Percentiles rank a stretch among this genome's conserved stretches.
Conservation (phyloP, 2,113 vertebrate genomes). For the Pardalotus punctatus region DNA sequence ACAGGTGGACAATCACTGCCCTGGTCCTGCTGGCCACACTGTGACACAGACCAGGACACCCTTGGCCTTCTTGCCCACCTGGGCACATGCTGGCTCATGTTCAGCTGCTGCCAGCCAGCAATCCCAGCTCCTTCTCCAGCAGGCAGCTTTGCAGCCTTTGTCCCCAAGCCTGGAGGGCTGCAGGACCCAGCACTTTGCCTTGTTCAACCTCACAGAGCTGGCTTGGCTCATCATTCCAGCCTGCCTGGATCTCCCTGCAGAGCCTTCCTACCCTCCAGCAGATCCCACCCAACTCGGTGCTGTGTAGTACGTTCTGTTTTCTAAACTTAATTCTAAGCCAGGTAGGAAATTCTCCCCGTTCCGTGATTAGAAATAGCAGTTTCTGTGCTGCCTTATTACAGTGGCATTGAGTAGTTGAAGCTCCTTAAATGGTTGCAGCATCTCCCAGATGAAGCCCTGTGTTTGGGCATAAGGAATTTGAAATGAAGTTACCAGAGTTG, state of each 20-base stretch:
- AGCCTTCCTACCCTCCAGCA: neutral
- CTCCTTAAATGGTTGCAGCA: neutral
- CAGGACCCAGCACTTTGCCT: neutral
- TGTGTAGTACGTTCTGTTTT: neutral
- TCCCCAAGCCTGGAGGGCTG: neutral
- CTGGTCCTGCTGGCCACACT: neutral
- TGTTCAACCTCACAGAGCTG: neutral
- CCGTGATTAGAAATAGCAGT: neutral
- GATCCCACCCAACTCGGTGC: neutral
- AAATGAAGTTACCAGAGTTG: neutral
- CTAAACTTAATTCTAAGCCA: neutral
- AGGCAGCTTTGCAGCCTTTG: neutral
- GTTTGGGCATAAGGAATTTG: neutral
- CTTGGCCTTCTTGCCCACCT: neutral
- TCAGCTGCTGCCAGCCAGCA: neutral
- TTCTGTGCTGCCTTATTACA: neutral
- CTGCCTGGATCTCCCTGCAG: neutral
- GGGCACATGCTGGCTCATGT: neutral
- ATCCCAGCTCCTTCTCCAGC: neutral
- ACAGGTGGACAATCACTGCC: neutral
- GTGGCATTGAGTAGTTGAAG: neutral
- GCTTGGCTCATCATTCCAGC: neutral
- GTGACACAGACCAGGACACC: neutral
- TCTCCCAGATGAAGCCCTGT: neutral
- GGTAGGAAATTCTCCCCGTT: neutral